Evolutionary conservation across 2,113 vertebrate genomes (phyloP).

Genomic region (Lophotis ruficrista): DNA sequence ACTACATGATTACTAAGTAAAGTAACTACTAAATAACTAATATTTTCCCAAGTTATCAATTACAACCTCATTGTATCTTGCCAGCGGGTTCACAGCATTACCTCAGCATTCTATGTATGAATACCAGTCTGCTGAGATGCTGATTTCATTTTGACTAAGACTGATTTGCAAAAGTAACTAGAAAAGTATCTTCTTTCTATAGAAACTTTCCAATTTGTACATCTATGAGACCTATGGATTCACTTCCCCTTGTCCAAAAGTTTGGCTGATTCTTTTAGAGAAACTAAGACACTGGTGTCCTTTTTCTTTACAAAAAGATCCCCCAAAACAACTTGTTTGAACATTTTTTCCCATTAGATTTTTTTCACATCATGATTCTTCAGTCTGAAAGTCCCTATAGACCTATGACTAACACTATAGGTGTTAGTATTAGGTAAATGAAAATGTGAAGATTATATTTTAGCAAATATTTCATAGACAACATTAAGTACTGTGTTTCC

Average conservation of each 20-base stretch:
- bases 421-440: not conserved
- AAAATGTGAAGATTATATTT: not conserved
- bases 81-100: not conserved
- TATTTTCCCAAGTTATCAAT: not conserved
- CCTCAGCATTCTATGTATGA: not conserved
- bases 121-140: not conserved
- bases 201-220: not conserved
- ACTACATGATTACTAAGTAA: not conserved
- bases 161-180: not conserved
- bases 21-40: not conserved
- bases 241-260: not conserved
- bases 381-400: not conserved
- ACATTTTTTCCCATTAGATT: not conserved
- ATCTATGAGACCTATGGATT: not conserved
- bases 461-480: not conserved
- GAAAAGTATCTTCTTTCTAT: not conserved
- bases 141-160: not conserved
- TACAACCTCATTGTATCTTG: not conserved
- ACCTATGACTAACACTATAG: not conserved
- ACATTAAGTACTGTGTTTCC: not conserved
- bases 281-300: not conserved
- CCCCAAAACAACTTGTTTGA: not conserved
- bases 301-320: not conserved
- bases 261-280: not conserved
- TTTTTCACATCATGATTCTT: not conserved